Evolutionary conservation across 2,113 vertebrate species (phyloP), one percentile per base, ranked within the genome.

Genomic region (Rattus rattus): DNA sequence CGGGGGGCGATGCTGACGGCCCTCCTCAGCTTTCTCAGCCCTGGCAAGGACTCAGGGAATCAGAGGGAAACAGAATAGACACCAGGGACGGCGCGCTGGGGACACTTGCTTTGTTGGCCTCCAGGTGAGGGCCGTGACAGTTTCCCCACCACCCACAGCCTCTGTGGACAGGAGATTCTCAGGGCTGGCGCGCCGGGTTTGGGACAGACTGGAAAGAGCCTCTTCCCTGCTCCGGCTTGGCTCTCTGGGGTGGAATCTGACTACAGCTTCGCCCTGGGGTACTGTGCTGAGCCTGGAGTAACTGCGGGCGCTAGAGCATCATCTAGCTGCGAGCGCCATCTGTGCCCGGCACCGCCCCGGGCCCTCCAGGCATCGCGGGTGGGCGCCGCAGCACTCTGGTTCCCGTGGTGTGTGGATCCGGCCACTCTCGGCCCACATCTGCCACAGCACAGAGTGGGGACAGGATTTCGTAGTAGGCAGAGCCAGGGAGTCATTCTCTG

Each of bases 301-400:
- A 13, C 65, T 83, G 79, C 67, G 20, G 20, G 93, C 56, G 69
- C 70, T 7, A 39, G 54, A 87, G 94, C 96, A 90, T 90, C 83
- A 2, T 49, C 59, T 72, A 47, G 36, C 87, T 14, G 70, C 9
- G 28, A 92, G 94, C 94, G 96, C 97, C 97, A 94, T 97, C 97
- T 90, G 97, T 20, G 81, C 95, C 1, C 63, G 26, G 93, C 80
- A 69, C 89, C 70, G 72, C 91, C 90, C 65, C n/a, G 72, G 43
- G 69, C 59, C 75, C 72, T 86, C 59, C 92, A 0, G 11, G 75
- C 61, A 5, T 63, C 20, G 86, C 79, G 90, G 73, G 96, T 92
- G 88, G 88, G 94, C 90, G 76, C 86, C 19, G 14, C 76, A 17
- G 94, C 69, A 4, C 5, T 63, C 47, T 14, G 33, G 85, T 92